Conservation (phyloP, 2,888 invertebrate species). For the Vannuccia rotundouncinata region DNA sequence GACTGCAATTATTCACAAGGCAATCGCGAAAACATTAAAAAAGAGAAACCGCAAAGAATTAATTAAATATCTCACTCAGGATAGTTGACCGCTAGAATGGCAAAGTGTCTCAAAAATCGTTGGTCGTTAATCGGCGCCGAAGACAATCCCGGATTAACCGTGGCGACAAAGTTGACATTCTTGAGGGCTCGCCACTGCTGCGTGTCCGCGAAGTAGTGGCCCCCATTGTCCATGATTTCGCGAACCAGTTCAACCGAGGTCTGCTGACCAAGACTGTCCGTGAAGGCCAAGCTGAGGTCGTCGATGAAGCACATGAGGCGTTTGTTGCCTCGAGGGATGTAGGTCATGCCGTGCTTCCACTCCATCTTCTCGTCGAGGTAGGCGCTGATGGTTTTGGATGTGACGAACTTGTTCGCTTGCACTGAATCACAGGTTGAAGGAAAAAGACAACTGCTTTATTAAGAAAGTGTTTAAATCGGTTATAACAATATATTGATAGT, state of each 20-base stretch:
- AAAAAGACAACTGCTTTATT: too few relatives aligned
- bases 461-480: too few relatives aligned
- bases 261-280: constrained; percentile 53
- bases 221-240: constrained; percentile 55
- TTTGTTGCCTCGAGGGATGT: constrained; percentile 54
- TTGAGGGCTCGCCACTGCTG: constrained; percentile 54
- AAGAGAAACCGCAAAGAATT: too few relatives aligned
- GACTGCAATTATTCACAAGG: constrained; percentile 29
- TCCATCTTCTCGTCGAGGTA: constrained; percentile 52
- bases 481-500: too few relatives aligned
- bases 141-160: constrained; percentile 46
- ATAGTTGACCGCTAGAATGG: constrained; percentile 50
- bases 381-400: constrained; percentile 40
- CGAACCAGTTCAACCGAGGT: constrained; percentile 53
- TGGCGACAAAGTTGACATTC: constrained; percentile 53
- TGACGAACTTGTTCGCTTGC: neutral
- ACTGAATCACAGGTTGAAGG: neutral
- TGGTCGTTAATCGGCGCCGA: neutral
- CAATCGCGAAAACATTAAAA: too few relatives aligned
- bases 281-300: constrained; percentile 54
- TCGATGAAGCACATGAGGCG: constrained; percentile 53
- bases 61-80: too few relatives aligned
- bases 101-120: constrained; percentile 52
- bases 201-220: constrained; percentile 49
- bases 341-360: constrained; percentile 56